Conservation (phyloP, 2,113 vertebrate species). For the Leptocoma aspasia region DNA sequence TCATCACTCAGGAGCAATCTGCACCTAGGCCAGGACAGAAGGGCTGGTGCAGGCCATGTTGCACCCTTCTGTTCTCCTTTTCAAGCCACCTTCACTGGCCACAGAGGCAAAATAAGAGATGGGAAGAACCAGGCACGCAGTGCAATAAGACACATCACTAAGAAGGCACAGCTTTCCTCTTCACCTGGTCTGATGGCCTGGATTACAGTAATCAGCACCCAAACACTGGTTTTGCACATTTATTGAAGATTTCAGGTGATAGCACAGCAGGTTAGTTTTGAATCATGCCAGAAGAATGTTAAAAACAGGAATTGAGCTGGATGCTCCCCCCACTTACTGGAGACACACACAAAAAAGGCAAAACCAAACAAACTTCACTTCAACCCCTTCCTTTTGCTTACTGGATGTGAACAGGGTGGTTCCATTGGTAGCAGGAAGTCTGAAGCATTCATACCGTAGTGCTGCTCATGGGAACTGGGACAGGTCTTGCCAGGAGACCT, state of each 20-base stretch:
- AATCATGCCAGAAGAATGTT: not conserved
- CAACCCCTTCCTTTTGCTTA: not conserved
- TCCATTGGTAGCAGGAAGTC: not conserved
- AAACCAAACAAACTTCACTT: not conserved
- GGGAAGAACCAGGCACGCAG: not conserved
- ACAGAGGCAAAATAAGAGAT: not conserved
- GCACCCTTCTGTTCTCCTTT: not conserved
- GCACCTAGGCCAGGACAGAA: not conserved
- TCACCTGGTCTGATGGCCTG: not conserved
- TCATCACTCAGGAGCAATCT: rapidly evolving
- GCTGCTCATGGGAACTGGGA: not conserved
- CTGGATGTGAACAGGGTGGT: not conserved
- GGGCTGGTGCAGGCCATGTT: not conserved
- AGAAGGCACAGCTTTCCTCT: not conserved
- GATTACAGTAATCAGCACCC: conserved; percentile 7
- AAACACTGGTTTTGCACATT: conserved; percentile 5
- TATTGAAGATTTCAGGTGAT: conserved; percentile 39
- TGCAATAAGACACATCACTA: not conserved
- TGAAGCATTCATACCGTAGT: rapidly evolving
- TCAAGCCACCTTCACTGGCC: not conserved
- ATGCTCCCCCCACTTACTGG: not conserved
- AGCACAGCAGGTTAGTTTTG: conserved; percentile 1
- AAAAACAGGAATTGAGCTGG: not conserved
- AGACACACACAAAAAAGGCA: not conserved
- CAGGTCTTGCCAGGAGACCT: not conserved